Conservation (phyloP, 2,888 invertebrate genomes). For the Bombyx huttoni region DNA sequence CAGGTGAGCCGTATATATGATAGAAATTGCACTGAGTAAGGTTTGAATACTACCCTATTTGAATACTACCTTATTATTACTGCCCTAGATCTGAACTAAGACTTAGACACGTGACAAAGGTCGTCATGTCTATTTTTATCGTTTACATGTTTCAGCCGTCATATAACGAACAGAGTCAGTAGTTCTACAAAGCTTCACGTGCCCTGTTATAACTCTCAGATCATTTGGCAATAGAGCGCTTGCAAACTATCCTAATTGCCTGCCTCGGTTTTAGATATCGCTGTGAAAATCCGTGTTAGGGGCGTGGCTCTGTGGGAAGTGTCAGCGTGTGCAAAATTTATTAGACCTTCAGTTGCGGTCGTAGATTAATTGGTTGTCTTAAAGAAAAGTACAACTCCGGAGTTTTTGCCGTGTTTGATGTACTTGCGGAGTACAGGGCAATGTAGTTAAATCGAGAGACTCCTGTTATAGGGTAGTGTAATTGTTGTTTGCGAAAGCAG, state of each 20-base stretch:
- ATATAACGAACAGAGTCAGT: no score
- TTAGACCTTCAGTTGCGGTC: neutral
- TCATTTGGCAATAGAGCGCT: constrained; percentile 50
- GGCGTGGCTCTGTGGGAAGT: constrained; percentile 2
- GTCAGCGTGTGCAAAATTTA: constrained; percentile 5
- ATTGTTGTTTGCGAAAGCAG: no score
- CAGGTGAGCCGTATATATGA: no score
- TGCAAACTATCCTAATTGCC: constrained; percentile 59
- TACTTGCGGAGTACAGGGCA: neutral
- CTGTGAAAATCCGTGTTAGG: constrained; percentile 19
- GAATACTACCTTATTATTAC: no score
- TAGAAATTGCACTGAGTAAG: no score
- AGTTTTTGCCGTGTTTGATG: neutral
- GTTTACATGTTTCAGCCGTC: no score
- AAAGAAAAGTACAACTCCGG: neutral
- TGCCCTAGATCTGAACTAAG: no score
- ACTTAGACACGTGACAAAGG: no score
- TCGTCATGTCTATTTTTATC: no score
- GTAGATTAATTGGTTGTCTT: neutral
- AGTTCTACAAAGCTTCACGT: neutral
- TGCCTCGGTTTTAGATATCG: constrained; percentile 40
- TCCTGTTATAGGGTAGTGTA: no score
- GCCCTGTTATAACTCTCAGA: constrained; percentile 32
- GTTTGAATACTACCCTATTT: no score
- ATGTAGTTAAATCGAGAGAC: no score